phyloP scores from a whole-genome alignment of 1,140 invertebrate species.

The Drosophila sturtevanti region DNA sequence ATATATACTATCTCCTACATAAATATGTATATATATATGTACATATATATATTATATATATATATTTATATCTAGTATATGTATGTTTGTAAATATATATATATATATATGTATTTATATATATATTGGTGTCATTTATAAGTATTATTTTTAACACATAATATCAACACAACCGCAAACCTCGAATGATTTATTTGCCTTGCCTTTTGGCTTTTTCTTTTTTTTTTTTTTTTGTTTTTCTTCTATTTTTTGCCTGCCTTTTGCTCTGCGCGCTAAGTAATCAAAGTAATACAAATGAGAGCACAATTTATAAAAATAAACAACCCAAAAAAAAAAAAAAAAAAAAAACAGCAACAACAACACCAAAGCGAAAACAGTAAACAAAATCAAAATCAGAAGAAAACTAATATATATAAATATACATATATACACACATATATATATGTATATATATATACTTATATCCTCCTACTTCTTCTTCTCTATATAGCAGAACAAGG shows the following conservation, averaged over 20 bases:
- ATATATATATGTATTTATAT: constrained; percentile 9
- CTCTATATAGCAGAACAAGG: constrained; percentile 9
- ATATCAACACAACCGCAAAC: constrained; percentile 15
- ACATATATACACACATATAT: no score
- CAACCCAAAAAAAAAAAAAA: constrained; percentile 34
- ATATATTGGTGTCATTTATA: constrained; percentile 14
- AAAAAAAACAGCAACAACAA: not conserved
- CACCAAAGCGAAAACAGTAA: constrained; percentile 11
- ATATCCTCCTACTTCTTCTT: not conserved
- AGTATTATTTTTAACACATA: constrained; percentile 16
- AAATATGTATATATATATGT: not conserved
- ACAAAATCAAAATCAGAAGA: constrained; percentile 13
- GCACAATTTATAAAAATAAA: constrained; percentile 60
- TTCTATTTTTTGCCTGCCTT: not conserved
- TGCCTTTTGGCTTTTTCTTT: constrained; percentile 19
- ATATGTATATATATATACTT: not conserved
- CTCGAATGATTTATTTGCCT: constrained; percentile 19
- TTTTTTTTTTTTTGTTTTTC: not conserved
- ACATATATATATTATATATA: not conserved
- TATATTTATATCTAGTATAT: not conserved
- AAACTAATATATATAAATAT: not conserved
- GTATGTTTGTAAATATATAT: not conserved
- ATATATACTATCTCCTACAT: no score
- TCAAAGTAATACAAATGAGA: constrained; percentile 63
- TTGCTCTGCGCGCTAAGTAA: constrained; percentile 33